A percentile compares a stretch with the other conserved stretches of the same genome.
Evolutionary conservation across 2,797 vertebrate species (phyloP).

Genomic region (Dermochelys coriacea): DNA sequence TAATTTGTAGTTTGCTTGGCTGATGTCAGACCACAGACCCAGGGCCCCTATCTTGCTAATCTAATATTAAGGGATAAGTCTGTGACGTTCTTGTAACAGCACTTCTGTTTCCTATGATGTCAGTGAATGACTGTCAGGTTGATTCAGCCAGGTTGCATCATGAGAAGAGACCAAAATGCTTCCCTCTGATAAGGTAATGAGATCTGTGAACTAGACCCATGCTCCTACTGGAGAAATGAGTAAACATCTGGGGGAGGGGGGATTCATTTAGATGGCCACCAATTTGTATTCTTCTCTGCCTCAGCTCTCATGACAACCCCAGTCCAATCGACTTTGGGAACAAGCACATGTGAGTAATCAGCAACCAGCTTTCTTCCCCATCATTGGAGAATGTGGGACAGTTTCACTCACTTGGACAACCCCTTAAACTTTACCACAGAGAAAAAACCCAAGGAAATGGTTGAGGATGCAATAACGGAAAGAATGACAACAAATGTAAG

Average conservation of each 20-base stretch:
- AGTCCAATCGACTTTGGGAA: background rate
- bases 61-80: background rate
- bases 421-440: background rate
- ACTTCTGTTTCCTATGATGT: background rate
- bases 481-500: background rate
- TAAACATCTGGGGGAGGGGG: fast-evolving
- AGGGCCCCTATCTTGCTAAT: background rate
- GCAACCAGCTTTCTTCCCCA: background rate
- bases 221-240: background rate
- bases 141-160: background rate
- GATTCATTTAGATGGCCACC: background rate
- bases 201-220: background rate
- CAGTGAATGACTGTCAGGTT: background rate
- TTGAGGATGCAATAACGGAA: background rate
- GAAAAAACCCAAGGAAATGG: background rate
- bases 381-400: background rate
- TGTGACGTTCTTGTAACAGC: background rate
- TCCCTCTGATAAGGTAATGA: background rate
- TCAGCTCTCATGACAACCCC: background rate
- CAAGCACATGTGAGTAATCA: background rate
- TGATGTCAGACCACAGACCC: background rate
- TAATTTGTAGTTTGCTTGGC: background rate
- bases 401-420: background rate
- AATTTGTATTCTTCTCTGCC: background rate
- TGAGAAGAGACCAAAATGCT: background rate